These are phyloP conservation scores for Plusia festucae DNA, from an alignment of 2,888 invertebrate species.

Conservation along the genomic window DNA sequence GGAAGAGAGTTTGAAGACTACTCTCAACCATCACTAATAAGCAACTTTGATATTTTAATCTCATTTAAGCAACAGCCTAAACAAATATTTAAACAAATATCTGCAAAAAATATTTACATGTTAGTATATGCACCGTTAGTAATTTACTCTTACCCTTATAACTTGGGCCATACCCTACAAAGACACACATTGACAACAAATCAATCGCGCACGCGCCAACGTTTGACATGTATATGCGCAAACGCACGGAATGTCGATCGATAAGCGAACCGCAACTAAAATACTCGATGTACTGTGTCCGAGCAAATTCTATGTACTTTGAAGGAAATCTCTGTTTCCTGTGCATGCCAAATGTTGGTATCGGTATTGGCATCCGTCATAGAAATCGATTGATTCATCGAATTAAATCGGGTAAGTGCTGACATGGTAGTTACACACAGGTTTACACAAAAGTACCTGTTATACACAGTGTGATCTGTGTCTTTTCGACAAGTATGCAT, in stretches of 20 bases:
- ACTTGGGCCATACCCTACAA: constrained; percentile 48
- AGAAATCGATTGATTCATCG: neutral
- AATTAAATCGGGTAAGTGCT: neutral
- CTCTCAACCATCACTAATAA: too few relatives aligned
- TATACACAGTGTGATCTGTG: neutral
- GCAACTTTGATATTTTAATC: too few relatives aligned
- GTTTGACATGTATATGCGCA: constrained; percentile 66
- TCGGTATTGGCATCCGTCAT: neutral
- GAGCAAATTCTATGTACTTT: constrained; percentile 37
- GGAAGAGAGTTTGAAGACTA: too few relatives aligned
- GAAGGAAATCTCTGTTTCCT: neutral
- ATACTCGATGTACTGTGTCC: constrained; percentile 30
- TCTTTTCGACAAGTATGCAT: neutral
- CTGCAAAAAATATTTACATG: too few relatives aligned
- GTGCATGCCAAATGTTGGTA: neutral
- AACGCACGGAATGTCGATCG: constrained; percentile 73
- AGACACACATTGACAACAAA: constrained; percentile 80
- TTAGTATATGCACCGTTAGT: neutral
- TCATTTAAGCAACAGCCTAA: too few relatives aligned
- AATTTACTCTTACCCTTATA: constrained; percentile 10
- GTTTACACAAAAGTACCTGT: neutral
- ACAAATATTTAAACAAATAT: too few relatives aligned
- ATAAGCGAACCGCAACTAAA: constrained; percentile 51
- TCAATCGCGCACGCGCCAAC: constrained; percentile 81
- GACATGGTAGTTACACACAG: neutral